A percentile compares a stretch with the other conserved stretches of the same genome.
Conservation (phyloP, 2,113 vertebrate genomes). For the Nesogale talazaci region DNA sequence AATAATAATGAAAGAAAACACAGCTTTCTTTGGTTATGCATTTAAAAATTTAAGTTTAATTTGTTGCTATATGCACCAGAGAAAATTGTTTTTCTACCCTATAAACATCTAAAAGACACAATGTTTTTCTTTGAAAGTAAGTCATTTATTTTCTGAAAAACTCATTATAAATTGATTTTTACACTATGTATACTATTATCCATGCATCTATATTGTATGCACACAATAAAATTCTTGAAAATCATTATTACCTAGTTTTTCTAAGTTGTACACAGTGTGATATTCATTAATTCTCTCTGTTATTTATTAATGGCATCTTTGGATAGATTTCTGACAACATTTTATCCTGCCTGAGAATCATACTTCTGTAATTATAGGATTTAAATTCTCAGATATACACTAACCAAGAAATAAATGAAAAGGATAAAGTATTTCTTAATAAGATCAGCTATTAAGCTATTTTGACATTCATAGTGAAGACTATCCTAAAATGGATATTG, state of each 20-base stretch:
- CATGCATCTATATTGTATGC: slow-evolving; percentile 16
- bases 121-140: slow-evolving; percentile 41
- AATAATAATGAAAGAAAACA: not conserved
- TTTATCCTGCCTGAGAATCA: slow-evolving; percentile 47
- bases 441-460: slow-evolving; percentile 37
- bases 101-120: slow-evolving; percentile 8
- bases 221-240: slow-evolving; percentile 22
- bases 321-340: slow-evolving; percentile 40
- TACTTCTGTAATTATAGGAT: slow-evolving; percentile 26
- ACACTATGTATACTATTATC: not conserved
- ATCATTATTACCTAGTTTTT: slow-evolving; percentile 20
- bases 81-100: not conserved
- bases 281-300: slow-evolving; percentile 34
- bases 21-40: not conserved
- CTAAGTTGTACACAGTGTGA: not conserved
- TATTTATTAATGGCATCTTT: slow-evolving; percentile 47
- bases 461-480: slow-evolving; percentile 45
- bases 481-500: not conserved
- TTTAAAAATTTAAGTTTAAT: no score
- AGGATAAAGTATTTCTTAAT: slow-evolving; percentile 25
- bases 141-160: slow-evolving; percentile 29
- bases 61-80: not conserved
- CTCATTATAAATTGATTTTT: slow-evolving; percentile 27
- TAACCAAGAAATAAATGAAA: slow-evolving; percentile 56
- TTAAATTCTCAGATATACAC: slow-evolving; percentile 43